Percentiles rank a stretch among this genome's conserved stretches.
Conservation (phyloP, 2,797 vertebrate species). For the Philypnodon macrostomus region DNA sequence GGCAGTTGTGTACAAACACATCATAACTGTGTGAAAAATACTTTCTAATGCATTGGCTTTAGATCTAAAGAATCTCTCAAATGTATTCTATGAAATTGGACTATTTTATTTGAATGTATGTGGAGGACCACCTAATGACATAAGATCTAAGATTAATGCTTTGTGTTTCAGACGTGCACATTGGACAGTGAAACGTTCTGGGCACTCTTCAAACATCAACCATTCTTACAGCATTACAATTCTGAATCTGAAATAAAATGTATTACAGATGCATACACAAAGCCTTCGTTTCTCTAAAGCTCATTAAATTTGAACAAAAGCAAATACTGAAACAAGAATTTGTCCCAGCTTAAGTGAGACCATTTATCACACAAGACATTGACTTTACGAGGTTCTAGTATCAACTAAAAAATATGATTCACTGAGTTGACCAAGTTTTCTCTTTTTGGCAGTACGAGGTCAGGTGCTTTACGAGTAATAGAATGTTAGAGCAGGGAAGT, state of each 20-base stretch:
- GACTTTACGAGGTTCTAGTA: slow-evolving; percentile 17
- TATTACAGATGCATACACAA: slow-evolving; percentile 1
- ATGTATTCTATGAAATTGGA: slow-evolving; percentile 21
- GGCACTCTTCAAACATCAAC: slow-evolving; percentile 18
- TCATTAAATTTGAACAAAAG: slow-evolving; percentile 12
- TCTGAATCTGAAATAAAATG: slow-evolving; percentile 2
- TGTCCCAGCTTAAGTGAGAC: neutral
- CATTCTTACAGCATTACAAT: slow-evolving; percentile 10
- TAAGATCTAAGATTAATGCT: slow-evolving; percentile 11
- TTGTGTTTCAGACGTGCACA: slow-evolving; percentile 15
- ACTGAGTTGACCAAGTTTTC: slow-evolving; percentile 33
- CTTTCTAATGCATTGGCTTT: slow-evolving; percentile 21
- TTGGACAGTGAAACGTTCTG: slow-evolving; percentile 9
- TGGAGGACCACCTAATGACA: slow-evolving; percentile 8
- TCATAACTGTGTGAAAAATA: slow-evolving; percentile 32
- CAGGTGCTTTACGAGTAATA: slow-evolving; percentile 53
- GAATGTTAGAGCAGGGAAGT: slow-evolving; percentile 56
- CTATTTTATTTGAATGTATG: slow-evolving; percentile 26
- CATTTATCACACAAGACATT: neutral
- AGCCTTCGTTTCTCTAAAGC: slow-evolving; percentile 5
- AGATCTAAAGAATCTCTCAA: slow-evolving; percentile 31
- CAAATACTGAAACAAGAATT: slow-evolving; percentile 5
- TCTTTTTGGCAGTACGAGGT: slow-evolving; percentile 46
- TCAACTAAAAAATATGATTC: slow-evolving; percentile 26
- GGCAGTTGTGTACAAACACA: slow-evolving; percentile 39